These are phyloP conservation scores for Leptopilina clavipes DNA, from an alignment of 1,140 invertebrate genomes.

Conservation along the genomic window DNA sequence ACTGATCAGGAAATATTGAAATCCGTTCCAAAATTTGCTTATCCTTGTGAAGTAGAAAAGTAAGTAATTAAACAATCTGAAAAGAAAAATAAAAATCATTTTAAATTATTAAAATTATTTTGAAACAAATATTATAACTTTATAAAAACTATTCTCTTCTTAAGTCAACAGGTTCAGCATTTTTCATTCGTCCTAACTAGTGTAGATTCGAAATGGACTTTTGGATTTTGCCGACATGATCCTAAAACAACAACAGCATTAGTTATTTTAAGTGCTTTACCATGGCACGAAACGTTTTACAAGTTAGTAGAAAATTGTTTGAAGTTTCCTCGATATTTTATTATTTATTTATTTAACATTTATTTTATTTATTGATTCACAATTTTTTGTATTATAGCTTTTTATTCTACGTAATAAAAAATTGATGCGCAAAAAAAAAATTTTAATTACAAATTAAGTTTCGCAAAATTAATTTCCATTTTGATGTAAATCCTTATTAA, in stretches of 20 bases:
- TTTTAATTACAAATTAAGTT: neutral
- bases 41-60: constrained; percentile 88
- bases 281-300: constrained; percentile 97
- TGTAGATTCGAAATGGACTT: constrained; percentile 95
- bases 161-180: constrained; percentile 83
- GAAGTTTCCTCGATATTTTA: neutral
- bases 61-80: constrained; percentile 67
- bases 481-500: constrained; percentile 8
- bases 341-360: neutral
- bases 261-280: constrained; percentile 88
- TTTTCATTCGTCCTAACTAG: constrained; percentile 96
- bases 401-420: neutral
- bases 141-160: constrained; percentile 32
- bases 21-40: constrained; percentile 89
- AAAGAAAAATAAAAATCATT: neutral
- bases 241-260: constrained; percentile 86
- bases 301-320: constrained; percentile 78
- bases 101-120: constrained; percentile 20
- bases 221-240: constrained; percentile 95
- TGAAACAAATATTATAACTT: too few relatives aligned
- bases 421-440: neutral
- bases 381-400: neutral
- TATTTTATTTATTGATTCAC: neutral
- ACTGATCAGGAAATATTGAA: constrained; percentile 86
- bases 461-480: constrained; percentile 16